Evolutionary conservation across 2,888 invertebrate genomes (phyloP).

Genomic region (Tetranychus truncatus): DNA sequence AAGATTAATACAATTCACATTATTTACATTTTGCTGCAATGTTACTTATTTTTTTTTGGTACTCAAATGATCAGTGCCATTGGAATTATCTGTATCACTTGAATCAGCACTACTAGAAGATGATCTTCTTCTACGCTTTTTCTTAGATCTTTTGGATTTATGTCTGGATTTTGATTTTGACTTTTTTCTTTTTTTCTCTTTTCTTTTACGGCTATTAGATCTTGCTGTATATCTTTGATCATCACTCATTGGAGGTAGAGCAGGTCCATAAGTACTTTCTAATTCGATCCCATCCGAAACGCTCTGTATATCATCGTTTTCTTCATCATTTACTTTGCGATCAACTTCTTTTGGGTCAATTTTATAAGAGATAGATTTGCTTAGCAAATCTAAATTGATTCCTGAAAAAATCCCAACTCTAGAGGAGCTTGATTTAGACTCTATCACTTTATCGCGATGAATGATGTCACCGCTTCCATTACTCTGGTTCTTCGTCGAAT

Average conservation of each 20-base stretch:
- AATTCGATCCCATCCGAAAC: too few relatives aligned
- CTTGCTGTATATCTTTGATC: too few relatives aligned
- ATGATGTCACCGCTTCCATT: neutral
- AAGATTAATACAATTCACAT: too few relatives aligned
- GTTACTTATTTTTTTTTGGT: too few relatives aligned
- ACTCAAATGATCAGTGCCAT: too few relatives aligned
- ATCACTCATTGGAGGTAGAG: slow-evolving; percentile 14
- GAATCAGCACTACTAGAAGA: neutral
- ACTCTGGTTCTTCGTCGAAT: neutral
- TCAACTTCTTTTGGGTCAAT: neutral
- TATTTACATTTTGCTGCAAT: too few relatives aligned
- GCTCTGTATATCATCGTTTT: too few relatives aligned
- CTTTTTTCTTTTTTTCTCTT: neutral
- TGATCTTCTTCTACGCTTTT: neutral
- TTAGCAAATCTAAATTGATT: slow-evolving; percentile 26
- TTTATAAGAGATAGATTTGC: slow-evolving; percentile 8
- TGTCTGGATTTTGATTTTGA: neutral
- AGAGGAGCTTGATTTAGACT: neutral
- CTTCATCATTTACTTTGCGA: too few relatives aligned
- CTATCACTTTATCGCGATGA: neutral
- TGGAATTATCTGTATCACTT: neutral
- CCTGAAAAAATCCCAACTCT: slow-evolving; percentile 25
- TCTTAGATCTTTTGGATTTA: neutral
- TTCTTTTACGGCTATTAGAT: neutral
- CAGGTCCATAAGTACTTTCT: slow-evolving; percentile 19